Percentiles rank a stretch among this genome's conserved stretches.
These are phyloP conservation scores for Momotus momota DNA, from an alignment of 2,797 vertebrate genomes.

Conservation along the genomic window DNA sequence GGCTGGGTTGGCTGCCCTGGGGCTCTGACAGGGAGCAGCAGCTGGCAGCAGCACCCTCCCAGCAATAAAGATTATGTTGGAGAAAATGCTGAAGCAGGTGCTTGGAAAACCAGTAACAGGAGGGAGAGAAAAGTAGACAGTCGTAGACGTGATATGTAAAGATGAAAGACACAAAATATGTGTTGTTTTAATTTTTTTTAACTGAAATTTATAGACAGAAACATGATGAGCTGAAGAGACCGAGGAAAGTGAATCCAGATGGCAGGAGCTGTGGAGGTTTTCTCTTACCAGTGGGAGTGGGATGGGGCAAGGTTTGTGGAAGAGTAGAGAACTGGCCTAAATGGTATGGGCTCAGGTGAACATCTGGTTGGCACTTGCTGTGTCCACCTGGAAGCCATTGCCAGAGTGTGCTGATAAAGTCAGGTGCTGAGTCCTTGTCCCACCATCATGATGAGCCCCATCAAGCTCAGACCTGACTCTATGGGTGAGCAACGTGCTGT, in stretches of 20 bases:
- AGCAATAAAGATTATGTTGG: not conserved
- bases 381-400: not conserved
- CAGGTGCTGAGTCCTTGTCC: not conserved
- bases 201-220: not conserved
- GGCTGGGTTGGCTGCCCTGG: not conserved
- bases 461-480: not conserved
- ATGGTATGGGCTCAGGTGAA: not conserved
- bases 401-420: not conserved
- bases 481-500: rapidly evolving
- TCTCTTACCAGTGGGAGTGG: not conserved
- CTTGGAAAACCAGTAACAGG: not conserved
- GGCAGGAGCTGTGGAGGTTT: not conserved
- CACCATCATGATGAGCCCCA: rapidly evolving
- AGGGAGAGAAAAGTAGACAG: not conserved
- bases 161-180: not conserved
- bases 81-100: slow-evolving; percentile 4
- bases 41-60: not conserved
- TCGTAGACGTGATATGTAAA: not conserved
- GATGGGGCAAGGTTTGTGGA: not conserved
- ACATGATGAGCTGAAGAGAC: not conserved
- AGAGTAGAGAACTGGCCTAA: not conserved
- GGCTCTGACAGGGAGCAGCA: not conserved
- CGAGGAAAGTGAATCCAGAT: not conserved
- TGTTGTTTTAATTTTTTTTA: not conserved
- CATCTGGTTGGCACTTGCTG: not conserved